Conservation (phyloP, 2,797 vertebrate genomes). For the Champsocephalus esox region DNA sequence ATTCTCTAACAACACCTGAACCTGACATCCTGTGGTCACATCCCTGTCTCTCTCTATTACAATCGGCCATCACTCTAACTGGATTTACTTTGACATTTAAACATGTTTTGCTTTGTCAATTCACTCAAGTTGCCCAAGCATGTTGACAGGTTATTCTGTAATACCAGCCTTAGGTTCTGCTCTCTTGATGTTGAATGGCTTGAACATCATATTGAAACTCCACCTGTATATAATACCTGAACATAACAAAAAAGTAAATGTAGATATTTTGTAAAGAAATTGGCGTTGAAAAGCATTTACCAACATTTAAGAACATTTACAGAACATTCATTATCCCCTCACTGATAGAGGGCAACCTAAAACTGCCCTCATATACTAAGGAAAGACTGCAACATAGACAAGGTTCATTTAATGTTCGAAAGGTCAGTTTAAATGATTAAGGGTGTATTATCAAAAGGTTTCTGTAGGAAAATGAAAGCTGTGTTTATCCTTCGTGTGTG, state of each 20-base stretch:
- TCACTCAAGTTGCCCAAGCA: background rate
- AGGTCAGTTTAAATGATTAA: constrained; percentile 33
- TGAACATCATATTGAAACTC: constrained; percentile 1
- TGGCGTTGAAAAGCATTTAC: constrained; percentile 6
- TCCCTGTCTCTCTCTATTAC: background rate
- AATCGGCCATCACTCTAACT: background rate
- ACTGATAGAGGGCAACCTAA: constrained; percentile 31
- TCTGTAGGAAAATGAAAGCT: background rate
- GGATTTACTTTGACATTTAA: constrained; percentile 34
- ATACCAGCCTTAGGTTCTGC: background rate
- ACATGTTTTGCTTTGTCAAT: constrained; percentile 26
- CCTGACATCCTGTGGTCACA: constrained; percentile 1
- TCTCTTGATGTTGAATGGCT: background rate
- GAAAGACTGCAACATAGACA: constrained; percentile 27
- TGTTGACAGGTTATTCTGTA: constrained; percentile 11
- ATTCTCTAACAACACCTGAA: background rate
- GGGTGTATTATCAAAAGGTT: background rate
- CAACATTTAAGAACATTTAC: constrained; percentile 23
- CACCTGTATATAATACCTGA: background rate
- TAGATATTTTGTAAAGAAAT: constrained; percentile 29
- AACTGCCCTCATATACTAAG: constrained; percentile 22
- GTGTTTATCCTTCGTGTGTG: constrained; percentile 1
- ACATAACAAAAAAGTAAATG: constrained; percentile 12
- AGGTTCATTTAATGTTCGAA: constrained; percentile 14
- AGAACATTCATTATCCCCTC: constrained; percentile 33